Evolutionary conservation across 2,113 vertebrate species (phyloP).

Genomic region (Cairina moschata): DNA sequence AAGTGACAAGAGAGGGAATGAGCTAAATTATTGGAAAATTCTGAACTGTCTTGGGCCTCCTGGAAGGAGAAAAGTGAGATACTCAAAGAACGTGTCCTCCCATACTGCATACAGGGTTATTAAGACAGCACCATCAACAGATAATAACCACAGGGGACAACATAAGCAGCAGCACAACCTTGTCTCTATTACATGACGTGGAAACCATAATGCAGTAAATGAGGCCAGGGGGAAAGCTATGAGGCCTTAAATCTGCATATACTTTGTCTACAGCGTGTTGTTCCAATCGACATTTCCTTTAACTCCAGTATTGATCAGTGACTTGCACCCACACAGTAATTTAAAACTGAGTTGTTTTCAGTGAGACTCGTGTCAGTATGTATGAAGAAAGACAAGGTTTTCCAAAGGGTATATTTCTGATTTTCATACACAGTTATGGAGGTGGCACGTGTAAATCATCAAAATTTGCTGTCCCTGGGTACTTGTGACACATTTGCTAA

Average conservation of each 20-base stretch:
- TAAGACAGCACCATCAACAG: neutral
- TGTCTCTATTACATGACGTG: neutral
- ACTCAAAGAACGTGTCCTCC: neutral
- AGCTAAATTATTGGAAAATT: neutral
- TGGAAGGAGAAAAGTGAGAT: neutral
- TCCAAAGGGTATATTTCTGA: neutral
- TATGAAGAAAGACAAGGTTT: neutral
- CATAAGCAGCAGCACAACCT: neutral
- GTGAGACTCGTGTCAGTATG: neutral
- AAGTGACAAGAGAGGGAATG: neutral
- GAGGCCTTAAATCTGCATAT: neutral
- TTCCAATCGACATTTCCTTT: neutral
- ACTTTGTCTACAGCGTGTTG: neutral
- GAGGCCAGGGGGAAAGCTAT: neutral
- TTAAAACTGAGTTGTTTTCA: neutral
- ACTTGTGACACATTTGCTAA: neutral
- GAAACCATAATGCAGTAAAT: neutral
- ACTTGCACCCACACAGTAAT: neutral
- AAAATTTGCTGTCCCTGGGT: neutral
- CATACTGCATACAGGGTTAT: neutral
- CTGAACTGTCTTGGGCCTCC: neutral
- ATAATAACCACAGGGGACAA: neutral
- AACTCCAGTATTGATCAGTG: neutral
- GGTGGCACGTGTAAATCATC: neutral
- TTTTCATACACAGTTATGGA: neutral